phyloP scores from a whole-genome alignment of 2,113 vertebrate species.

The Lipotes vexillifer region DNA sequence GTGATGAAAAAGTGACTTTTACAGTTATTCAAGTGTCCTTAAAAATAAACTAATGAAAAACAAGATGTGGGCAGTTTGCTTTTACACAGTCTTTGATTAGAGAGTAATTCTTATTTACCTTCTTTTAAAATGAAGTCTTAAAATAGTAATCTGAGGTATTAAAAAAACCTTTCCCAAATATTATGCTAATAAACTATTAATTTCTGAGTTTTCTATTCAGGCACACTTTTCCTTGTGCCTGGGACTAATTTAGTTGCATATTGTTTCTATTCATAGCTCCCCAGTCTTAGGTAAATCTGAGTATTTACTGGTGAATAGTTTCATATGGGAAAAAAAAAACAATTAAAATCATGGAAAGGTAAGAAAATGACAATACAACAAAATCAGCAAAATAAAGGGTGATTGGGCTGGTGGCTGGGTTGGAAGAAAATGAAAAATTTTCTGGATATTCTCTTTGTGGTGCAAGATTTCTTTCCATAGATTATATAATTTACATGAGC shows the following conservation, averaged over 20 bases:
- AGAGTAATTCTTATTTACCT: neutral
- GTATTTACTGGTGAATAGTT: neutral
- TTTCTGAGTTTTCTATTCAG: slow-evolving; percentile 31
- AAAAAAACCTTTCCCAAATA: neutral
- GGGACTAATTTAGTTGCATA: neutral
- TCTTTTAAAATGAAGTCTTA: neutral
- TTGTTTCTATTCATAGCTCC: slow-evolving; percentile 25
- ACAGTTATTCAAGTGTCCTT: neutral
- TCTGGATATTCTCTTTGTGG: neutral
- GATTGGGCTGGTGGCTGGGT: neutral
- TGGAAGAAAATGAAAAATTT: slow-evolving; percentile 31
- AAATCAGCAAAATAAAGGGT: neutral
- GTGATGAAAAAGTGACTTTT: slow-evolving; percentile 10
- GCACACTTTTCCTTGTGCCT: neutral
- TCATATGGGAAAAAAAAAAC: neutral
- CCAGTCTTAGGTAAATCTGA: slow-evolving; percentile 4
- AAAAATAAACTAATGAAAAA: slow-evolving; percentile 16
- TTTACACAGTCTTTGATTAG: neutral
- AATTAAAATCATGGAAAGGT: neutral
- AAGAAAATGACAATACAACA: neutral
- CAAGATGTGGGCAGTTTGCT: neutral
- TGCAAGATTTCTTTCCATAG: neutral
- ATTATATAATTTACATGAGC: neutral
- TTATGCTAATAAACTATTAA: slow-evolving; percentile 7
- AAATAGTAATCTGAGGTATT: neutral